A percentile compares a stretch with the other conserved stretches of the same genome.
phyloP scores from a whole-genome alignment of 1,140 invertebrate species.

The Drosophila murphyi region DNA sequence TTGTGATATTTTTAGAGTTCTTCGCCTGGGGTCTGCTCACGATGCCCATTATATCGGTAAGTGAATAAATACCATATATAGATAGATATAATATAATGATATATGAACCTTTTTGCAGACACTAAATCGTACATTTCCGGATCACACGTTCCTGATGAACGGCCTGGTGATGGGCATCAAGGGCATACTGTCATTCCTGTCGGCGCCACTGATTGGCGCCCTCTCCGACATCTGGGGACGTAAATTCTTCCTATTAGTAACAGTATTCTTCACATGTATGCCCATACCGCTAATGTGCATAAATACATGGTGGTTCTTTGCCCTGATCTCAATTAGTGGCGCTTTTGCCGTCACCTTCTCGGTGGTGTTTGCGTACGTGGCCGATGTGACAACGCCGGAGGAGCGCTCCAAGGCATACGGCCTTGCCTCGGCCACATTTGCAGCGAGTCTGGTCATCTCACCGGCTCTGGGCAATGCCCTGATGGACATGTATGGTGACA shows the following conservation, averaged over 20 bases:
- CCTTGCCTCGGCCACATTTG: slow-evolving; percentile 99
- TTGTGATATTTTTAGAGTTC: slow-evolving; percentile 99
- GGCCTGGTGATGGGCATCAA: slow-evolving; percentile 99
- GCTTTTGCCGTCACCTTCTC: slow-evolving; percentile 99
- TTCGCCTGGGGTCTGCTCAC: slow-evolving; percentile 99
- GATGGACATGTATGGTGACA: slow-evolving; percentile 95
- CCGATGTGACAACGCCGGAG: slow-evolving; percentile 99
- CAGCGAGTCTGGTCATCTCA: slow-evolving; percentile 98
- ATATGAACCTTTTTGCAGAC: slow-evolving; percentile 86
- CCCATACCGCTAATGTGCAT: slow-evolving; percentile 99
- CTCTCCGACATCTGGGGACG: slow-evolving; percentile 99
- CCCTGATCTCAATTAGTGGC: slow-evolving; percentile 99
- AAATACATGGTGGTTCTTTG: slow-evolving; percentile 99
- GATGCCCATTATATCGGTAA: slow-evolving; percentile 98
- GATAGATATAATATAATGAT: not conserved
- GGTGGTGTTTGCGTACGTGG: slow-evolving; percentile 99
- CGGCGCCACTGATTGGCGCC: slow-evolving; percentile 98
- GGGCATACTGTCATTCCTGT: slow-evolving; percentile 98
- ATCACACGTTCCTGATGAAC: slow-evolving; percentile 99
- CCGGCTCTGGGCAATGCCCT: slow-evolving; percentile 98
- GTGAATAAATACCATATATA: slow-evolving; percentile 59
- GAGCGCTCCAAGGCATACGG: slow-evolving; percentile 98
- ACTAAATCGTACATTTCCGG: slow-evolving; percentile 98
- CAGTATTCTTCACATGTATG: slow-evolving; percentile 99
- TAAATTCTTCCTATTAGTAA: slow-evolving; percentile 98